These are phyloP conservation scores for Madoqua kirkii DNA, from an alignment of 2,113 vertebrate genomes.

Conservation along the genomic window DNA sequence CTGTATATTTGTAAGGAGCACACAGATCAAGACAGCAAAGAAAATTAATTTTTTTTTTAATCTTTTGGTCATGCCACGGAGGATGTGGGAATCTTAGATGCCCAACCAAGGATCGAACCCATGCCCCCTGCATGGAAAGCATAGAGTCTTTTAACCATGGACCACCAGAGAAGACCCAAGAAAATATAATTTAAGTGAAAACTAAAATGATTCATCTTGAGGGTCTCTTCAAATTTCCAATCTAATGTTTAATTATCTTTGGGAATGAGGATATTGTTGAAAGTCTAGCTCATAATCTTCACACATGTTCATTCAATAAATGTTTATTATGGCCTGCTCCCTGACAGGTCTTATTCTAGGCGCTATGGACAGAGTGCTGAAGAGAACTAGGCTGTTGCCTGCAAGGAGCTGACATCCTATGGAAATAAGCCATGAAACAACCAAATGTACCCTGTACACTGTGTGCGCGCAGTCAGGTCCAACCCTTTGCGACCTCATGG, in stretches of 20 bases:
- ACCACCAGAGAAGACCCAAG: not conserved
- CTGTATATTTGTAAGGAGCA: not conserved
- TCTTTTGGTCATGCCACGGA: not conserved
- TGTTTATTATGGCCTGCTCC: not conserved
- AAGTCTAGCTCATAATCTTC: not conserved
- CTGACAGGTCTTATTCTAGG: not conserved
- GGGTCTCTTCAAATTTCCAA: not conserved
- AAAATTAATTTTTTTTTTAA: not conserved
- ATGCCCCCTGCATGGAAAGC: not conserved
- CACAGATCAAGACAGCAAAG: not conserved
- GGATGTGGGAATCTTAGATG: not conserved
- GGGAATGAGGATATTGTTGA: not conserved
- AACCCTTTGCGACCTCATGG: not conserved
- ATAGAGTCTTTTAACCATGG: not conserved
- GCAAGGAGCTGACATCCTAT: not conserved
- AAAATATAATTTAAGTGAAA: not conserved
- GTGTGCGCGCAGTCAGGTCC: not conserved
- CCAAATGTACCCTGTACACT: accelerated
- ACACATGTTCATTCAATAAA: not conserved
- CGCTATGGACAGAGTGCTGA: not conserved
- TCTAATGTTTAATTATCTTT: not conserved
- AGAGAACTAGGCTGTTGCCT: not conserved
- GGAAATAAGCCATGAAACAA: not conserved
- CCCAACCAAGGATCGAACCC: not conserved
- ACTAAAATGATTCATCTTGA: not conserved